Base-by-base conservation (phyloP, 2,113 vertebrate genomes). In the Zapornia atra region DNA sequence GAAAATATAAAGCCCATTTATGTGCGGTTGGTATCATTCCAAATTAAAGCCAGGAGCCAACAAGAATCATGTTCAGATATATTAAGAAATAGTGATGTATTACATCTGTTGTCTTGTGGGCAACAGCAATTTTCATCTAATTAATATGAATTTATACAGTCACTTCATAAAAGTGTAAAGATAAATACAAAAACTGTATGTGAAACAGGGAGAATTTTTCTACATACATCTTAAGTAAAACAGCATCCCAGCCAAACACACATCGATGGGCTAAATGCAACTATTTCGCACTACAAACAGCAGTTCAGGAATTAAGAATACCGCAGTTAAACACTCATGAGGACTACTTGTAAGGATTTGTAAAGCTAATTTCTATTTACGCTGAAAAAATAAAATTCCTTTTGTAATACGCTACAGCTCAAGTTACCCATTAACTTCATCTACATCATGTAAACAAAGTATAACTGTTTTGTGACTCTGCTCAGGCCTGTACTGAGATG, bases 361-460 rank as follows among this genome's bases (percentile, higher is more conserved):
- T 51, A 76, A 57, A 63, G 48, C 50, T 73, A 19, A 31, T n/a
- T 44, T 82, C 12, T 81, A 83, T 84, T 88, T 63, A 83, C 60
- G 60, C 10, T 25, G 21, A 60, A 88, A 86, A 90, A 80, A 51
- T 28, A 80, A 26, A 82, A 87, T n/a, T 90, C 34, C n/a, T 86
- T 90, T 51, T 78, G 38, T 78, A 81, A 84, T 68, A 56, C 1
- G 28, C 33, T 92, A 21, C 24, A 88, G 42, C 46, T 59, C 48
- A 75, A 94, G 81, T 84, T 88, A 93, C 15, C 24, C 46, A 77
- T 94, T 94, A 91, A 92, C 71, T 85, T 82, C 25, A 69, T 20
- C 71, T 64, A 65, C 15, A 70, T n/a, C 56, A 65, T 1, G 29
- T 82, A 82, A 94, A 82, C 24, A 89, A 87, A 81, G 36, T 25